Base-by-base conservation (phyloP, 2,888 invertebrate genomes). In the Chymomyza fuscimana region DNA sequence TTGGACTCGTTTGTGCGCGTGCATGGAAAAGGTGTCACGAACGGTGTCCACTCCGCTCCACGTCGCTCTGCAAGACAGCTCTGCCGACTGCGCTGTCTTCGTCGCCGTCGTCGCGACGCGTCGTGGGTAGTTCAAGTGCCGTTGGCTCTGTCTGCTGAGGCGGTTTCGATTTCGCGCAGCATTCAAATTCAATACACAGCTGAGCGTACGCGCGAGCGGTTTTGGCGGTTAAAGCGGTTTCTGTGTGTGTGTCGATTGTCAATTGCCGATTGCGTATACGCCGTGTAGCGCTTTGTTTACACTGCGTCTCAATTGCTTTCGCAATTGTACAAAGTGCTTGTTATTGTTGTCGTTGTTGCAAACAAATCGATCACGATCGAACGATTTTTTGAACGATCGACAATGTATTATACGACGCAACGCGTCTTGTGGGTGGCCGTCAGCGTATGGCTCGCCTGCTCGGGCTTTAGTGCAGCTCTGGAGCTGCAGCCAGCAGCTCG, bases 141-240 rank as follows among this genome's bases (percentile, higher is more conserved):
- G 74, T 56, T 56, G 25, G 56, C 40, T 40, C 65, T 63, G 46
- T 25, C 22, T 54, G 63, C 40, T 56, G 66, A 25, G 22, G 65
- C 40, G 22, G 51, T 60, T 58, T 59, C 19, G 60, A 65, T 68
- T 76, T 67, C 63, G 82, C 69, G 51, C 79, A 78, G 77, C 84
- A 82, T 81, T 82, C 74, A 84, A 80, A 81, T 82, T 82, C 59
- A 72, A 84, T 78, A 80, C 82, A 89, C 84, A 87, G 86, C 81
- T 72, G 81, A 87, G 79, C 82, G 86, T 86, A 79, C 77, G 82
- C 79, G 83, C 83, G 81, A 80, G 71, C 81, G 83, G 82, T 74
- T 74, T 76, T 51, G 61, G 50, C 15, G 36, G 15, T 58, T 25
- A 19, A 25, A 22, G 16, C 32, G 32, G 32, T 46, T 36, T 19